phyloP scores from a whole-genome alignment of 1,140 invertebrate species.

The Pogonus chalceus region DNA sequence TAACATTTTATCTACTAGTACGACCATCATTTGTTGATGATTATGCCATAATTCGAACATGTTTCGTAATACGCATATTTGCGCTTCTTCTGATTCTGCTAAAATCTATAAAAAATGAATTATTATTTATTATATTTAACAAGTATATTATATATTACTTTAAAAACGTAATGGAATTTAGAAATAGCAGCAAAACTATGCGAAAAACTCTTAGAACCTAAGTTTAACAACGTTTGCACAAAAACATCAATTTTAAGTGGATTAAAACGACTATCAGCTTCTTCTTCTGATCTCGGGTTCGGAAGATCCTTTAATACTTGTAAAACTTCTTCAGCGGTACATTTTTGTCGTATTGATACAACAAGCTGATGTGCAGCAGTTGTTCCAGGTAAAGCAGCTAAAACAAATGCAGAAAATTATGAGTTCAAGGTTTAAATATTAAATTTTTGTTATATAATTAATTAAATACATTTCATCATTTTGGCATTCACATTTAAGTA shows the following conservation, averaged over 20 bases:
- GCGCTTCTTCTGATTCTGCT: slow-evolving; percentile 88
- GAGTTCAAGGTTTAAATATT: background rate
- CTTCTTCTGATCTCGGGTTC: slow-evolving; percentile 60
- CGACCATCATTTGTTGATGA: slow-evolving; percentile 95
- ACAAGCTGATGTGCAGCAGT: slow-evolving; percentile 75
- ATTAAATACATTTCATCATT: background rate
- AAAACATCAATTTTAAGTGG: slow-evolving; percentile 95
- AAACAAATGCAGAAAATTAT: slow-evolving; percentile 15
- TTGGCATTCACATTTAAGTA: background rate
- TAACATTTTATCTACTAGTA: slow-evolving; percentile 92
- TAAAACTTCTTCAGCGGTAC: slow-evolving; percentile 83
- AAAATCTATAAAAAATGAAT: slow-evolving; percentile 49
- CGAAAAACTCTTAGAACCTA: slow-evolving; percentile 94
- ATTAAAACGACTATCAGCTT: slow-evolving; percentile 61
- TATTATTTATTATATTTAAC: slow-evolving; percentile 12
- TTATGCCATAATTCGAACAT: slow-evolving; percentile 90
- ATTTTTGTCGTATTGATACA: slow-evolving; percentile 76
- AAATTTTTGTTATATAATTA: background rate
- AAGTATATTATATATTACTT: slow-evolving; percentile 43
- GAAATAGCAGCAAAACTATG: slow-evolving; percentile 96
- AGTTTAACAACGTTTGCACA: slow-evolving; percentile 83
- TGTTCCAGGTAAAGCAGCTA: slow-evolving; percentile 72
- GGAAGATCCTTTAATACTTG: slow-evolving; percentile 78
- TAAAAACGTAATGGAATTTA: slow-evolving; percentile 92
- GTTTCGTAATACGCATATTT: slow-evolving; percentile 87